Conservation (phyloP, 37 sponge, comb jelly and placozoan species). For the Haliclona indistincta region DNA sequence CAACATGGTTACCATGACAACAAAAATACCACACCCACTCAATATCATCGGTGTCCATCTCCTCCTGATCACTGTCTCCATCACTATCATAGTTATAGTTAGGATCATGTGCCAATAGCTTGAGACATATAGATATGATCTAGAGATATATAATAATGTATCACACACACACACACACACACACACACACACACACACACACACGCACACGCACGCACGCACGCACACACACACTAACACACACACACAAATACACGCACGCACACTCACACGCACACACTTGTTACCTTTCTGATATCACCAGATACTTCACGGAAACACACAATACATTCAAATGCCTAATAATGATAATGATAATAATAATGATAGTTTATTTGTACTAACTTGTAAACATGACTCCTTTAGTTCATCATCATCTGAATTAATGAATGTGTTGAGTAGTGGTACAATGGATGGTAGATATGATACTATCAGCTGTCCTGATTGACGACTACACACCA, state of each 20-base stretch:
- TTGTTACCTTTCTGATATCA: constrained; percentile 66
- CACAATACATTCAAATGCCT: constrained; percentile 87
- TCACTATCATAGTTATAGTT: constrained; percentile 96
- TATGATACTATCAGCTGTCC: constrained; percentile 84
- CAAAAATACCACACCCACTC: too few relatives aligned
- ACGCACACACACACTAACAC: constrained; percentile 4
- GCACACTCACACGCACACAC: neutral
- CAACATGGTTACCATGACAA: neutral
- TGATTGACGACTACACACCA: constrained; percentile 81
- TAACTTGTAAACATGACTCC: constrained; percentile 89
- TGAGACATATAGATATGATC: constrained; percentile 80
- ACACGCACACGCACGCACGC: neutral
- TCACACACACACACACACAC: neutral
- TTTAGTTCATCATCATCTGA: constrained; percentile 89
- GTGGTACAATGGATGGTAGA: constrained; percentile 75
- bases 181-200: neutral
- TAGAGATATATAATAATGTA: neutral
- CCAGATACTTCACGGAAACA: constrained; percentile 94
- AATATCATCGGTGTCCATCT: constrained; percentile 59
- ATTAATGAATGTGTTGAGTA: constrained; percentile 68
- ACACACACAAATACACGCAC: neutral
- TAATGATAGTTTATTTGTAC: neutral
- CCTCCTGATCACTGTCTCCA: constrained; percentile 73
- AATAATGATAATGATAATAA: constrained; percentile 3
- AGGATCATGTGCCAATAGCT: constrained; percentile 91